Base-by-base conservation (phyloP, 2,113 vertebrate species). In the Lophura nycthemera region DNA sequence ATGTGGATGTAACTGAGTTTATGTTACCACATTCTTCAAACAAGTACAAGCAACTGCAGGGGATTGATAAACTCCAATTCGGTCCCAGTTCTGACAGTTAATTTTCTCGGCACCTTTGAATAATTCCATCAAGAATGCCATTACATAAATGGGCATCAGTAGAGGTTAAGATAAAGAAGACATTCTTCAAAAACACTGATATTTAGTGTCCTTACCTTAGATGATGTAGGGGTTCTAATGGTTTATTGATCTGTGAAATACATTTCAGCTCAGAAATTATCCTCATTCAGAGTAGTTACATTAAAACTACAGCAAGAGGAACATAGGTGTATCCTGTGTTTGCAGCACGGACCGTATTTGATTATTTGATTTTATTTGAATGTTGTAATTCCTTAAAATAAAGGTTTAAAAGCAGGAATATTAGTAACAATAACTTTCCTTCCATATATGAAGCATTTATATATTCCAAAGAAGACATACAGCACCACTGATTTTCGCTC, bases 261-360 rank as follows among this genome's bases (percentile, higher is more conserved):
- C 7, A 65, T 6, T 77, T 77, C n/a, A 59, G 34, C 5, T 75
- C 7, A 43, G 34, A 67, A 67, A 54, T 27, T 60, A 13, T 80
- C 19, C 9, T 30, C 8, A 45, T 63, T 7, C 7, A 83, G 36
- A 21, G 8, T 11, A 1, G 20, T 61, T 84, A 89, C 21, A 65
- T 30, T 69, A 52, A 59, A 82, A 71, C 8, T 56, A 13, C 8
- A 48, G 1, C 8, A n/a, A 29, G 27, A 77, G 66, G 10, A 63
- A 40, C 64, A 61, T 60, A 88, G 47, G 27, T 18, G 3, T 11
- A 65, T n/a, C 13, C 6, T 57, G 11, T 25, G 4, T 88, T 93
- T 92, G 70, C 48, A 95, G 56, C 43, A 79, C 56, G 60, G 61
- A 95, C 76, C 78, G 19, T 81, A 54, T 97, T 82, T 95, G 61